A percentile compares a stretch with the other conserved stretches of the same genome.
These are phyloP conservation scores for Temnothorax nylanderi DNA, from an alignment of 1,140 invertebrate genomes.

Conservation along the genomic window DNA sequence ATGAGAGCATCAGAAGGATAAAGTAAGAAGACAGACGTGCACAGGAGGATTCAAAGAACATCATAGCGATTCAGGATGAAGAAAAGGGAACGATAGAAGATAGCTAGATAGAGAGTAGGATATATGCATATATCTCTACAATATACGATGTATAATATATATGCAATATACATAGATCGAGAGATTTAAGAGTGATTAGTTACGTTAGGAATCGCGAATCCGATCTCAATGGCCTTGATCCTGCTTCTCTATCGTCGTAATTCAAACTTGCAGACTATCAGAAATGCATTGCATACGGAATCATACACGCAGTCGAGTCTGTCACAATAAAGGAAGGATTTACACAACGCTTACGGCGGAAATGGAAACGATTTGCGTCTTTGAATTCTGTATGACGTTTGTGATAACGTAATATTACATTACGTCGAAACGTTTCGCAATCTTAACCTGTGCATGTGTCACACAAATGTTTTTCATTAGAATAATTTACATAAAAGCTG, in stretches of 20 bases:
- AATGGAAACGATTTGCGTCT: constrained; percentile 19
- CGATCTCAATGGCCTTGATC: constrained; percentile 54
- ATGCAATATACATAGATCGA: constrained; percentile 6
- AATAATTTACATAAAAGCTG: background rate
- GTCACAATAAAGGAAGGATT: constrained; percentile 68
- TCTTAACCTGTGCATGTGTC: background rate
- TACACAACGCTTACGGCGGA: constrained; percentile 6
- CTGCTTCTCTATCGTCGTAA: constrained; percentile 57
- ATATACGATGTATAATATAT: background rate
- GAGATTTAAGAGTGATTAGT: constrained; percentile 37
- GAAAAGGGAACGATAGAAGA: constrained; percentile 4
- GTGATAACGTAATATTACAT: constrained; percentile 10
- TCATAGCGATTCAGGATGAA: background rate
- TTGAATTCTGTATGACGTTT: constrained; percentile 1
- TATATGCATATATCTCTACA: background rate
- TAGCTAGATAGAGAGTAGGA: constrained; percentile 21
- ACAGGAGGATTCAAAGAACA: background rate
- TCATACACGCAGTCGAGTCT: constrained; percentile 30
- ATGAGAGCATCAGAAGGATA: background rate
- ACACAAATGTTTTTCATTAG: background rate
- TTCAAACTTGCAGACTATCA: constrained; percentile 78
- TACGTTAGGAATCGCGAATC: constrained; percentile 37
- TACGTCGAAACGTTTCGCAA: background rate
- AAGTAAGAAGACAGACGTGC: background rate
- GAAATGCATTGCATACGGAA: constrained; percentile 76